phyloP scores from a whole-genome alignment of 2,888 invertebrate genomes.

The Zootermopsis nevadensis region DNA sequence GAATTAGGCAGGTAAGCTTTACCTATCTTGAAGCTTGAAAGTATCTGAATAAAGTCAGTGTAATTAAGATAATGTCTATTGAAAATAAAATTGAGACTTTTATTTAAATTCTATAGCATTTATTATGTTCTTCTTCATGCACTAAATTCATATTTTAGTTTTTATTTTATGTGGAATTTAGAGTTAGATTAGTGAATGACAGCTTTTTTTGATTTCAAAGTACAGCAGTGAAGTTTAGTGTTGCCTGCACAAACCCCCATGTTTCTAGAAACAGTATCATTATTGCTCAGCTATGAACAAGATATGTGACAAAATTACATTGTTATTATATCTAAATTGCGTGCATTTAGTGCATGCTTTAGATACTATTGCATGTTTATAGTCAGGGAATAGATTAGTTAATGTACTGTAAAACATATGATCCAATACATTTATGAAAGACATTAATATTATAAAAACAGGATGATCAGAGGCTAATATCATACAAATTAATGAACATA shows the following conservation, averaged over 20 bases:
- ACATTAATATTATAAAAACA: not conserved
- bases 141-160: not conserved
- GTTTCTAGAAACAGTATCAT: no score
- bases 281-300: no score
- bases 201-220: not conserved
- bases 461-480: not conserved
- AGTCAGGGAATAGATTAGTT: not conserved
- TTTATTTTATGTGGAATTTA: slow-evolving; percentile 16
- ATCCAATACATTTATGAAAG: not conserved
- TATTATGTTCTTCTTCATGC: not conserved
- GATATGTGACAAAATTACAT: no score
- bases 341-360: slow-evolving; percentile 31
- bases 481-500: no score
- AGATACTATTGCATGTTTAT: slow-evolving; percentile 20
- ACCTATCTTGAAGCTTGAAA: not conserved
- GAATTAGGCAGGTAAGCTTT: no score
- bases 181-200: slow-evolving; percentile 18
- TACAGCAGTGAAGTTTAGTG: not conserved
- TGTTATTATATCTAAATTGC: not conserved
- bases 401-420: not conserved
- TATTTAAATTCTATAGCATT: not conserved
- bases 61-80: not conserved
- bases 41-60: not conserved
- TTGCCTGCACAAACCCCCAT: not conserved
- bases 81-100: not conserved